Evolutionary conservation across 1,140 invertebrate genomes (phyloP), one percentile per base, ranked within the genome.

Genomic region (Drosophila busckii): DNA sequence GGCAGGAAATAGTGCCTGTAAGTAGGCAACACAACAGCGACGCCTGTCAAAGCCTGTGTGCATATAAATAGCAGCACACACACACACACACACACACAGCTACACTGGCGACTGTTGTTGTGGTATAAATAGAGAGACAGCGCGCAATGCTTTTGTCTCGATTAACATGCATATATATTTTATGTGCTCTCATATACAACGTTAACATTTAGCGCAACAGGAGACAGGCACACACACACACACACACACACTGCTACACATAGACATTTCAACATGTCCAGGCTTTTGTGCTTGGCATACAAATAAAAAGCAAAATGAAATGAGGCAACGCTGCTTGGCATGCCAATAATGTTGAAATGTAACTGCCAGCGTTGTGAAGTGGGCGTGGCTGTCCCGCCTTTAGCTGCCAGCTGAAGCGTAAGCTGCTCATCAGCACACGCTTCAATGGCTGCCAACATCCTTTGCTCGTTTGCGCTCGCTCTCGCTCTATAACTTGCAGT

Each of bases 291-390:
- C 63, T 31, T 16, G 16, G 46, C 8, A n/a, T 46, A 40, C 32
- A 44, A 60, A n/a, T n/a, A 34, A 1, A 23, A 37, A 25, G 40
- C 32, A 22, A 26, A 49, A 32, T 56, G 61, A 48, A 41, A 61
- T 65, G 42, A 42, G 41, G 49, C 62, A 65, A 68, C 69, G 75
- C 75, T 45, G 68, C 42, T n/a, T 82, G 73, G 73, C 73, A 80
- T 80, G 73, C 82, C 73, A 80, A 80, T 80, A 80, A 80, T 80
- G 73, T 69, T 80, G 68, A 80, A 80, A 80, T 73, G 73, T 73
- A 60, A 34, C 54, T 64, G 59, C 52, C 68, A 41, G 28, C 23
- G 17, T 35, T 55, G 50, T 46, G 10, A 13, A 9, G 23, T 25
- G 50, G 49, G 50, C 41, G 38, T 59, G 55, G 40, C 38, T 35